Conservation (phyloP, 2,888 invertebrate species). For the Operophtera brumata region DNA sequence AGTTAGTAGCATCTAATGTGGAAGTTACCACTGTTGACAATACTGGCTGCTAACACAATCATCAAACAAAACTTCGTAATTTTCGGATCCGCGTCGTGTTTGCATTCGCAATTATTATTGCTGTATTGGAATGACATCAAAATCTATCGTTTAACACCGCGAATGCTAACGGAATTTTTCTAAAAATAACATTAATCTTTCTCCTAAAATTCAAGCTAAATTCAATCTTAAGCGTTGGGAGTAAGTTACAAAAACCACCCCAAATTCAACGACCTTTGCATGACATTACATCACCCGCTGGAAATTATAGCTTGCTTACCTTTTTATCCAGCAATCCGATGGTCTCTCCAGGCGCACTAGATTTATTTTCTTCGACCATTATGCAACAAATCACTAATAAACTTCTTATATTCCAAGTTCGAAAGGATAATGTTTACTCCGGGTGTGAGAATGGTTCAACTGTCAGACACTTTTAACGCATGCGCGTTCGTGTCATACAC, state of each 20-base stretch:
- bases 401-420: constrained; percentile 23
- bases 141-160: not conserved
- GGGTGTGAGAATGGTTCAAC: constrained; percentile 27
- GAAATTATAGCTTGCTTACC: constrained; percentile 49
- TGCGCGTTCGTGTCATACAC: constrained; percentile 26
- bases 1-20: not conserved
- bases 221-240: constrained; percentile 1
- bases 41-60: not conserved
- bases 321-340: constrained; percentile 67
- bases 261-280: constrained; percentile 58
- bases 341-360: constrained; percentile 55
- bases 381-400: constrained; percentile 28
- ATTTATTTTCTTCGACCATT: constrained; percentile 55
- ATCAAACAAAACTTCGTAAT: constrained; percentile 13
- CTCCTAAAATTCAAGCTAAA: constrained; percentile 10
- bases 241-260: constrained; percentile 24
- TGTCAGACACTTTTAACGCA: constrained; percentile 29
- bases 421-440: constrained; percentile 26
- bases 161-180: constrained; percentile 1
- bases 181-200: constrained; percentile 19
- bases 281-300: constrained; percentile 56
- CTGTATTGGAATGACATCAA: not conserved
- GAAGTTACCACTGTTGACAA: constrained; percentile 19
- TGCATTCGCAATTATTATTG: constrained; percentile 7
- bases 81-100: constrained; percentile 1